Conservation (phyloP, 2,888 invertebrate genomes). For the Synanthedon formicaeformis region DNA sequence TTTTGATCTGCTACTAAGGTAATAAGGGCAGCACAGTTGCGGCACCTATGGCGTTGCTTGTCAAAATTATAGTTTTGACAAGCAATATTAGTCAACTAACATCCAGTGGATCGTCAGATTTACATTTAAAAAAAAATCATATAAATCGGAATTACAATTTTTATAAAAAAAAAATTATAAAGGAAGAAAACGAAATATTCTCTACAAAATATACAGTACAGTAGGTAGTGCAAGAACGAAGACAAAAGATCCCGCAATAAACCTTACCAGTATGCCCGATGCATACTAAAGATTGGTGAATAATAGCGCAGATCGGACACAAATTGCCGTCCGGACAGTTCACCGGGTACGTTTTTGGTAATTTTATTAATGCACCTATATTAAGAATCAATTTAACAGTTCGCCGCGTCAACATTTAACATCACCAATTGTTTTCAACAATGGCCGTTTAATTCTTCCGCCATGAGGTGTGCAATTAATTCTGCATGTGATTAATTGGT, state of each 20-base stretch:
- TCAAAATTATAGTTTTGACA: too few species aligned
- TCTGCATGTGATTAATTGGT: constrained; percentile 19
- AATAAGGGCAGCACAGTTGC: too few species aligned
- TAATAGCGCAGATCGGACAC: constrained; percentile 38
- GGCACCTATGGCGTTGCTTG: too few species aligned
- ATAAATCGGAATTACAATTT: too few species aligned
- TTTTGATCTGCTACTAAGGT: too few species aligned
- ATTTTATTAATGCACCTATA: constrained; percentile 45
- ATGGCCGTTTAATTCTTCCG: constrained; percentile 27
- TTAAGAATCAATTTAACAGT: constrained; percentile 55
- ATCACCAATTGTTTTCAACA: constrained; percentile 16
- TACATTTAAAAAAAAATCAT: too few species aligned
- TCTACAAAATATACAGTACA: too few species aligned
- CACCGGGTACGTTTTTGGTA: constrained; percentile 31
- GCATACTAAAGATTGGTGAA: constrained; percentile 13
- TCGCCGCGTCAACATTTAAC: constrained; percentile 15
- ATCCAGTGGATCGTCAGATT: too few species aligned
- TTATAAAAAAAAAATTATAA: too few species aligned
- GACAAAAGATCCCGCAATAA: not conserved
- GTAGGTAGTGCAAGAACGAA: not conserved
- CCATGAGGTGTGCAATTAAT: constrained; percentile 10
- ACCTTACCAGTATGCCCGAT: not conserved
- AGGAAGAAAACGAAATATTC: too few species aligned
- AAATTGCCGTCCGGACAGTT: constrained; percentile 30
- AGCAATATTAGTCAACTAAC: too few species aligned